Conservation (phyloP, 1,140 invertebrate genomes). For the Globodera rostochiensis region DNA sequence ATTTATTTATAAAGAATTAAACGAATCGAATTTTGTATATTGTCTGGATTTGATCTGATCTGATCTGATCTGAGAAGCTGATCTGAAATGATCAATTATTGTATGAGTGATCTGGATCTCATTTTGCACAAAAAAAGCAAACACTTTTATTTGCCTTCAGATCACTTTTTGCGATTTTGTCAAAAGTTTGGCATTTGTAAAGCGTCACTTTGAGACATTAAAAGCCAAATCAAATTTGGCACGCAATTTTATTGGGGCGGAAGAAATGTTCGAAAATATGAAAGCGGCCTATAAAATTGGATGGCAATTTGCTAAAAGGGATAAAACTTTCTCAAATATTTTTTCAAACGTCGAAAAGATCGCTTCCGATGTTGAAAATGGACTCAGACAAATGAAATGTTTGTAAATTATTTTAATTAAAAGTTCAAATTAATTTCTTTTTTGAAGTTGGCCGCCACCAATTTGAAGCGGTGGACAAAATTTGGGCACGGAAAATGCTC, state of each 20-base stretch:
- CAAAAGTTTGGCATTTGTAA: background rate
- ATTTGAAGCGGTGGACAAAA: background rate
- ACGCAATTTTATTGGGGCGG: background rate
- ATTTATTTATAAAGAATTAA: too few species aligned
- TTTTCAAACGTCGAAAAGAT: conserved; percentile 2
- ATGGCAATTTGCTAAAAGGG: background rate
- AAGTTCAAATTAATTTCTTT: background rate
- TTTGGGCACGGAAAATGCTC: background rate
- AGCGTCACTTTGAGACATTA: background rate
- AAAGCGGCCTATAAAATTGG: background rate
- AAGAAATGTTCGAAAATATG: background rate
- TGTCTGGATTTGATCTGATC: too few species aligned
- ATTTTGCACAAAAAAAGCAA: too few species aligned
- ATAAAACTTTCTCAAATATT: background rate
- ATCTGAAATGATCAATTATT: too few species aligned
- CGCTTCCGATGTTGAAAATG: background rate
- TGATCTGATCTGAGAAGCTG: too few species aligned
- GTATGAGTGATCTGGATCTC: too few species aligned
- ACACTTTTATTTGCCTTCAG: background rate
- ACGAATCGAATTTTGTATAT: too few species aligned
- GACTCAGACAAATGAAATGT: background rate
- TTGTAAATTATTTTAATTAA: background rate
- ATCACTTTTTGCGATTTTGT: background rate
- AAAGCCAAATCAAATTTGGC: background rate
- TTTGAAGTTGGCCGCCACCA: background rate